Evolutionary conservation across 2,888 invertebrate species (phyloP), one percentile per base, ranked within the genome.

Genomic region (Chymomyza amoena): DNA sequence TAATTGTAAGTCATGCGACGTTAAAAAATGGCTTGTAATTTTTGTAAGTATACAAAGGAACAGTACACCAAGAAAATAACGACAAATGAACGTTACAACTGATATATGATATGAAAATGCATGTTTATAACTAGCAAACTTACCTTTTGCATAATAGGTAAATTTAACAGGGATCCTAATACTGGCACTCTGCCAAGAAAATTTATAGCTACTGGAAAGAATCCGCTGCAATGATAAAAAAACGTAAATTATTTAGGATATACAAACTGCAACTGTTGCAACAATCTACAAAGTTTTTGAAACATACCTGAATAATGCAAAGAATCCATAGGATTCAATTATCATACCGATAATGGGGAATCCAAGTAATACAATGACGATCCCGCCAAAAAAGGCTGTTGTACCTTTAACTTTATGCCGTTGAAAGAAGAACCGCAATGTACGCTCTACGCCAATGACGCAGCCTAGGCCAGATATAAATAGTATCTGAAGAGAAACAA

Each of bases 261-360:
- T 32, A 4, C 32, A 2, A 25, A 3, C 25, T 25, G 32, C 7
- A 32, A 4, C 36, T 36, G 36, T 9, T 36, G 4, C 36, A 36
- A 36, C 36, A 32, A 32, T 32, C 2, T 32, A 9, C 32, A 32
- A 9, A 32, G 9, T 7, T 32, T 59, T 28, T 57, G n/a, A 6
- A 13, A 61, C 90, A 83, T 90, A 96, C 96, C 96, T 96, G 90
- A 97, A 97, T 60, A 97, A 90, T 66, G 96, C 92, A 73, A 99
- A 93, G 92, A 99, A 99, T 77, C 99, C 99, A 92, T 99, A 99
- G 56, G 96, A 95, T 93, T 99, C 99, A 80, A 99, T 94, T 59
- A 97, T 93, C 97, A 99, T 99, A 72, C 99, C 99, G 68, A 99
- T 93, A 80, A 99, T 93, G 0, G 99, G 99, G 96, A 97, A 99